Evolutionary conservation across 1,140 invertebrate genomes (phyloP).

Genomic region (Ectropis grisescens): DNA sequence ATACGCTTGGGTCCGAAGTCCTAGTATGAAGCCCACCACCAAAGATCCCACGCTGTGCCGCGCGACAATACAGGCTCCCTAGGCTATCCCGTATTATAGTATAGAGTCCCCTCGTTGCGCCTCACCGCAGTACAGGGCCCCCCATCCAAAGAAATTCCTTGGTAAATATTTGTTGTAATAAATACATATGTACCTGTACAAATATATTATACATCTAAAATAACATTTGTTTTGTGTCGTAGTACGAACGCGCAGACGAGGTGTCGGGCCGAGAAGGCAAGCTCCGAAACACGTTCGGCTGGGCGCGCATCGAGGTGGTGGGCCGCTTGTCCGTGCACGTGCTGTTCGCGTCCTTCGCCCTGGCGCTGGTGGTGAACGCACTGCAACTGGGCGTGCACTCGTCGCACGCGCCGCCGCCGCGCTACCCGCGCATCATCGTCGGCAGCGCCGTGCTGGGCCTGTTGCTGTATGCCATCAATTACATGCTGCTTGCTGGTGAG

Average conservation of each 20-base stretch:
- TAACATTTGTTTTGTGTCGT: no score
- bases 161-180: no score
- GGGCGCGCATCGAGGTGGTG: constrained; percentile 89
- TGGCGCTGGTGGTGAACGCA: constrained; percentile 85
- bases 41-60: no score
- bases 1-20: no score
- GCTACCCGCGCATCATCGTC: constrained; percentile 75
- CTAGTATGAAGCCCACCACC: no score
- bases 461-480: constrained; percentile 47
- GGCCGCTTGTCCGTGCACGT: constrained; percentile 86
- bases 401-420: constrained; percentile 70
- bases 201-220: no score
- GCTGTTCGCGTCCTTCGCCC: constrained; percentile 86
- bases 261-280: constrained; percentile 71
- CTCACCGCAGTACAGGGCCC: no score
- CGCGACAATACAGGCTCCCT: no score
- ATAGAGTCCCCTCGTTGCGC: no score
- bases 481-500: constrained; percentile 46
- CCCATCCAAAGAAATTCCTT: no score
- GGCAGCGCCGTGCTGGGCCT: constrained; percentile 63
- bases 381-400: constrained; percentile 85
- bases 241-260: constrained; percentile 58
- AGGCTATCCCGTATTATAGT: no score
- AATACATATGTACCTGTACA: no score
- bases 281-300: constrained; percentile 91